Evolutionary conservation across 2,797 vertebrate genomes (phyloP), one percentile per base, ranked within the genome.

Genomic region (Aulostomus chinensis): DNA sequence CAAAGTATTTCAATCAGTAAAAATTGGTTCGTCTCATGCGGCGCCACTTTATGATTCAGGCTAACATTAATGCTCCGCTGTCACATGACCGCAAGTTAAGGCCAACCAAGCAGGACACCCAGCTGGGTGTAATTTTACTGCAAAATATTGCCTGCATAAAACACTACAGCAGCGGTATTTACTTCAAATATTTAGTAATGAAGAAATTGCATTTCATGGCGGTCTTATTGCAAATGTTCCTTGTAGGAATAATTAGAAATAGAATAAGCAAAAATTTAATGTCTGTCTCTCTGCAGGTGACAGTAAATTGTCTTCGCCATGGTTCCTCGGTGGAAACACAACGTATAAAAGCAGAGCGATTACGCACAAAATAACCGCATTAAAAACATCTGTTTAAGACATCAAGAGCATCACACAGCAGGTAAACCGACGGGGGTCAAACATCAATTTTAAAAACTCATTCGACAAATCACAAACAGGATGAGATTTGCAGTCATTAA

Each of bases 281-380:
- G 82, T 74, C 73, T 67, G 73, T 84, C 78, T 86, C 85, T 80
- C 83, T 82, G 83, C 84, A 86, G 86, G 85, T 83, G 83, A 88
- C 83, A 83, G 75, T 38, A 83, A 80, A 86, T 85, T 78, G 72
- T 84, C 80, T 83, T 75, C 47, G 79, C 77, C 83, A 74, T 63
- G 81, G 78, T 78, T 84, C 82, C 84, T 84, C 61, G 1, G 78
- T 81, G 81, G 63, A 76, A 81, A 76, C 59, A 14, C 60, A 76
- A 66, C 67, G 41, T 69, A 76, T 75, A 59, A 86, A 78, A 66
- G 72, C 66, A 63, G 54, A 75, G 73, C 73, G 75, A 85, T 85
- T 78, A 85, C 37, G 55, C 17, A 35, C 47, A 46, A 76, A 80
- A 73, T 54, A 68, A 74, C 62, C 55, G 51, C 70, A 68, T 77